Percentiles rank a stretch among this genome's conserved stretches.
Evolutionary conservation across 2,888 invertebrate species (phyloP).

Genomic region (Metallyticus violacea): DNA sequence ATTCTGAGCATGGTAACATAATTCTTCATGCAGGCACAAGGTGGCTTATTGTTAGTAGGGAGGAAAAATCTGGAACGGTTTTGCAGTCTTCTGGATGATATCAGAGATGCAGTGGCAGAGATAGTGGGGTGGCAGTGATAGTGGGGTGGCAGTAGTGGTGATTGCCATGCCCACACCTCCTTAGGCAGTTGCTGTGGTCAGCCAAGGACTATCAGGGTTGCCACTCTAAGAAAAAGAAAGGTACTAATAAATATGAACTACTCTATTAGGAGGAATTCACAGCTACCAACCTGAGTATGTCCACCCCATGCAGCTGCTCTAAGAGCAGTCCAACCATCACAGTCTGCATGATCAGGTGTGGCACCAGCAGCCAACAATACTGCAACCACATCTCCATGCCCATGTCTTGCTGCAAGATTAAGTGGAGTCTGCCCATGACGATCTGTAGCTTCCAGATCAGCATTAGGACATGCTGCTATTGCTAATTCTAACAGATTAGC

Average conservation of each 20-base stretch:
- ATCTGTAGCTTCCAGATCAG: slow-evolving; percentile 63
- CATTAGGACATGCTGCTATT: slow-evolving; percentile 58
- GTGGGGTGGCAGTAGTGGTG: too few relatives aligned
- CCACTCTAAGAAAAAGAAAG: neutral
- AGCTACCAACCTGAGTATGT: slow-evolving; percentile 72
- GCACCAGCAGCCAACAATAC: slow-evolving; percentile 62
- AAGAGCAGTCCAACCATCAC: slow-evolving; percentile 87
- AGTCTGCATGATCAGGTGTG: slow-evolving; percentile 72
- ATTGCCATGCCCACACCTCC: too few relatives aligned
- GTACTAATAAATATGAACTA: neutral
- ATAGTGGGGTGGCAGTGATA: too few relatives aligned
- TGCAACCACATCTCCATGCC: slow-evolving; percentile 68
- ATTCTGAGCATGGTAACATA: too few relatives aligned
- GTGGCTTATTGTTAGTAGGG: too few relatives aligned
- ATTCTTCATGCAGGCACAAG: too few relatives aligned
- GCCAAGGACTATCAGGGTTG: too few relatives aligned
- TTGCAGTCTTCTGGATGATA: too few relatives aligned
- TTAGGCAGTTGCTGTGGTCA: too few relatives aligned
- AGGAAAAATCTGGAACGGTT: too few relatives aligned
- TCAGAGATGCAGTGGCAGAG: too few relatives aligned
- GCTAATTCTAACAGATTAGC: slow-evolving; percentile 62
- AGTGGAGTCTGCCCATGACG: slow-evolving; percentile 81
- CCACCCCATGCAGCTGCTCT: slow-evolving; percentile 96
- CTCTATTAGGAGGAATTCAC: neutral
- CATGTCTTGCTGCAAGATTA: slow-evolving; percentile 79